phyloP scores from a whole-genome alignment of 2,888 invertebrate genomes.

The Sericinus montela region DNA sequence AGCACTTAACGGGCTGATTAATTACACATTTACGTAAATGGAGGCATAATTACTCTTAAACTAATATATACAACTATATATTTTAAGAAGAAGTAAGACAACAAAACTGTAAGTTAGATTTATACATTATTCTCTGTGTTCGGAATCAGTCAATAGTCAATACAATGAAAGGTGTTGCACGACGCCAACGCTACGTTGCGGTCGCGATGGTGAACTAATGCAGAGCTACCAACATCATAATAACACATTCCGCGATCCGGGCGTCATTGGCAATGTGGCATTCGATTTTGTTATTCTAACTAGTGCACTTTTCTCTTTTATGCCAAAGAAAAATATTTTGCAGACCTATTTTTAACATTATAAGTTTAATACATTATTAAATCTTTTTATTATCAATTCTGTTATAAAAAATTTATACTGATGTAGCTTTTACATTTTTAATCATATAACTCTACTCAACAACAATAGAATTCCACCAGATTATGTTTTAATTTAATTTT shows the following conservation, averaged over 20 bases:
- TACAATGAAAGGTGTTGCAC: constrained; percentile 86
- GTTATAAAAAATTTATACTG: too few relatives aligned
- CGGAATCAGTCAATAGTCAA: constrained; percentile 85
- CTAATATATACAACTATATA: constrained; percentile 71
- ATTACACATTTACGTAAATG: constrained; percentile 75
- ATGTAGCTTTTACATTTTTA: too few relatives aligned
- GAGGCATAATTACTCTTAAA: constrained; percentile 75
- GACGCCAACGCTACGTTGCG: constrained; percentile 80
- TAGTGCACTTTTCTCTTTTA: constrained; percentile 44
- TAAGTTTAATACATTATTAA: too few relatives aligned
- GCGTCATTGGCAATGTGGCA: constrained; percentile 74
- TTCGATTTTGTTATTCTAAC: constrained; percentile 48
- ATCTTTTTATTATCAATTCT: too few relatives aligned
- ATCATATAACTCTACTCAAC: too few relatives aligned
- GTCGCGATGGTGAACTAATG: constrained; percentile 77
- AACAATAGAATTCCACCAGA: too few relatives aligned
- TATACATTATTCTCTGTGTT: constrained; percentile 82
- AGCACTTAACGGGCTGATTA: constrained; percentile 76
- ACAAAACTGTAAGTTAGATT: constrained; percentile 81
- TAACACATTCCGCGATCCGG: constrained; percentile 62
- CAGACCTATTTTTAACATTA: constrained; percentile 33
- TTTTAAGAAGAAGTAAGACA: constrained; percentile 72
- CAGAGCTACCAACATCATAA: constrained; percentile 62
- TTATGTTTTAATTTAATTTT: too few relatives aligned
- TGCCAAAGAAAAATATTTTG: constrained; percentile 28